These are phyloP conservation scores for Andrena minutula DNA, from an alignment of 2,888 invertebrate species.

Conservation along the genomic window DNA sequence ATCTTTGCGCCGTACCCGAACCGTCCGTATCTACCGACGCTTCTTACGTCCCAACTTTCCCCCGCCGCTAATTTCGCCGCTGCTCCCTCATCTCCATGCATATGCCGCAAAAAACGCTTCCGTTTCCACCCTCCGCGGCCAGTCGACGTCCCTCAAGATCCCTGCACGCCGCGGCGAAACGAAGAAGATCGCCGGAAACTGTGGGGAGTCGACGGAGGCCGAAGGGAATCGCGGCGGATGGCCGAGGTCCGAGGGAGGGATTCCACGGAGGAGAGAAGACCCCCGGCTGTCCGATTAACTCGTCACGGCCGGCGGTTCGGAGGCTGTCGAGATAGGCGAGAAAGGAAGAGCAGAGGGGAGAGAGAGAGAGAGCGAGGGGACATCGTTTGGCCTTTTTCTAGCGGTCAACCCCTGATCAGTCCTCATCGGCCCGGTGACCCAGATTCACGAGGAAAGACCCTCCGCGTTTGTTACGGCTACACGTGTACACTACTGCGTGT, in stretches of 20 bases:
- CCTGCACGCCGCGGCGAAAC: not conserved
- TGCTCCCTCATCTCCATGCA: not conserved
- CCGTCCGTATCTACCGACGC: slow-evolving; percentile 62
- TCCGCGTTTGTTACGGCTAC: slow-evolving; percentile 69
- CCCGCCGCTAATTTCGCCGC: slow-evolving; percentile 34
- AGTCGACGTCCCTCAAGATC: not conserved
- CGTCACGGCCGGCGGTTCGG: slow-evolving; percentile 72
- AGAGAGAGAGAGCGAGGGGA: slow-evolving; percentile 55
- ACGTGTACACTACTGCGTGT: slow-evolving; percentile 56
- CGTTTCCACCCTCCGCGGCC: not conserved
- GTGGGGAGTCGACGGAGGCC: not conserved
- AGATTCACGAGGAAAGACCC: slow-evolving; percentile 78
- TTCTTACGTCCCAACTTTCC: slow-evolving; percentile 61
- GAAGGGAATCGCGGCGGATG: not conserved
- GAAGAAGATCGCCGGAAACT: not conserved
- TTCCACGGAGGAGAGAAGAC: slow-evolving; percentile 22
- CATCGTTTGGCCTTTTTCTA: slow-evolving; percentile 74
- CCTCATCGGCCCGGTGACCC: slow-evolving; percentile 84
- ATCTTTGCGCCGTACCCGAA: slow-evolving; percentile 69
- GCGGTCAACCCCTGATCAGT: slow-evolving; percentile 82
- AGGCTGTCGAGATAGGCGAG: slow-evolving; percentile 67
- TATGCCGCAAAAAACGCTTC: not conserved
- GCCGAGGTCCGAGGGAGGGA: not conserved
- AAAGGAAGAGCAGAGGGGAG: slow-evolving; percentile 58
- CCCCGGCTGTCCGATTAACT: slow-evolving; percentile 78